A percentile compares a stretch with the other conserved stretches of the same genome.
Conservation (phyloP, 2,888 invertebrate species). For the Thalpophila matura region DNA sequence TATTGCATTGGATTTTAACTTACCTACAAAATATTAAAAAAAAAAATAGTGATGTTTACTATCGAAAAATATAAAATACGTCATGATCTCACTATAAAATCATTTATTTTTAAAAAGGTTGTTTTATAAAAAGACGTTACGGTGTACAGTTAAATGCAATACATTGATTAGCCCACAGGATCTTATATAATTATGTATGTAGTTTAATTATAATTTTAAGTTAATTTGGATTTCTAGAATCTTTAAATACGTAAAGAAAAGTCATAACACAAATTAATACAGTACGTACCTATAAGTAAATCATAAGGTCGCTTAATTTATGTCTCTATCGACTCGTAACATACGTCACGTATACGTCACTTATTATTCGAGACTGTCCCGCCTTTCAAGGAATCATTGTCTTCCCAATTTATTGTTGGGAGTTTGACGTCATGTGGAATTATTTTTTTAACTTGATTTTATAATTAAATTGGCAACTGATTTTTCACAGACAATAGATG, state of each 20-base stretch:
- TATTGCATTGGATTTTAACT: too few species aligned
- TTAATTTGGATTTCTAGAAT: too few species aligned
- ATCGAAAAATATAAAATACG: too few species aligned
- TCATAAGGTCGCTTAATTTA: conserved; percentile 9
- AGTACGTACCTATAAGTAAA: conserved; percentile 3
- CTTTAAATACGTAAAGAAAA: conserved; percentile 13
- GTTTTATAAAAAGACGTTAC: too few species aligned
- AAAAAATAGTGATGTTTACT: too few species aligned
- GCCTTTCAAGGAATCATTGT: conserved; percentile 47
- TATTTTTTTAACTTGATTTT: conserved; percentile 7
- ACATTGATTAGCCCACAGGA: too few species aligned
- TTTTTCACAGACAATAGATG: background rate
- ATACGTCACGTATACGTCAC: conserved; percentile 19
- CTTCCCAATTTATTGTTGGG: conserved; percentile 45
- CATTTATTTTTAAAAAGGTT: too few species aligned
- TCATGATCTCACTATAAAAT: too few species aligned
- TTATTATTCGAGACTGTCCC: conserved; percentile 20
- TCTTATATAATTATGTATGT: too few species aligned
- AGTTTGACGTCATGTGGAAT: conserved; percentile 34
- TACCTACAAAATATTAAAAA: too few species aligned
- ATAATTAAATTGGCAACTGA: background rate
- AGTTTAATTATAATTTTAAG: too few species aligned
- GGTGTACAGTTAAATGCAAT: too few species aligned
- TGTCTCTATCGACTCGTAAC: conserved; percentile 1
- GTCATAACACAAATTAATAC: conserved; percentile 10